Evolutionary conservation across 2,797 vertebrate species (phyloP), one percentile per base, ranked within the genome.

Genomic region (Ctenosaura bakeri): DNA sequence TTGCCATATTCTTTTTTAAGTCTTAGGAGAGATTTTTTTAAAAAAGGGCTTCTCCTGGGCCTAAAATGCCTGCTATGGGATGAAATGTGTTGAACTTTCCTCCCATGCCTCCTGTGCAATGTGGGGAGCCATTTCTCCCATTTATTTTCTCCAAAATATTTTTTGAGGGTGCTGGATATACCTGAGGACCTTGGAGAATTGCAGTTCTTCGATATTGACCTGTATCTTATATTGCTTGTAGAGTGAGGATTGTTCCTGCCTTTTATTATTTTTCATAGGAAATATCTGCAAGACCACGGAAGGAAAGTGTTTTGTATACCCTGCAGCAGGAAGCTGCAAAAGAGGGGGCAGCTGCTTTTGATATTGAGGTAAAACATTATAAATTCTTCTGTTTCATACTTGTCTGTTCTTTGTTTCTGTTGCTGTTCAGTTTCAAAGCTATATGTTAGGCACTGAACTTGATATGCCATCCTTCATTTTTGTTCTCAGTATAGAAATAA

Each of bases 391-490:
- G 3, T 59, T 18, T 20, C 5, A 16, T 16, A 32, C 64, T 89
- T 90, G 4, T 50, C 4, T 2, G 26, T 56, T 66, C 1, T 9
- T 62, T 91, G 1, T 42, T 90, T 46, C 83, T 91, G 1, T 54
- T 90, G 42, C 86, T 2, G 14, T 90, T 90, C 3, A 86, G 0
- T 54, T 59, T 42, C 52, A 1, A 42, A 59, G 22, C 77, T 35
- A 0, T 62, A 76, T 85, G 82, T 24, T 56, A 13, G 85, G 10
- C 22, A 38, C 62, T 85, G 38, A 1, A 80, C 93, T 92, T 79
- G 3, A 26, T 4, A 42, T 26, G 22, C 56, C n/a, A 62, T 62
- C 20, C 59, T 62, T 62, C 12, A 82, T 18, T 82, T 54, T 35
- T n/a, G 79, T 56, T 56, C n/a, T 62, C 56, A 83, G 20, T 42